Conservation (phyloP, 2,888 invertebrate genomes). For the Tipula lateralis region DNA sequence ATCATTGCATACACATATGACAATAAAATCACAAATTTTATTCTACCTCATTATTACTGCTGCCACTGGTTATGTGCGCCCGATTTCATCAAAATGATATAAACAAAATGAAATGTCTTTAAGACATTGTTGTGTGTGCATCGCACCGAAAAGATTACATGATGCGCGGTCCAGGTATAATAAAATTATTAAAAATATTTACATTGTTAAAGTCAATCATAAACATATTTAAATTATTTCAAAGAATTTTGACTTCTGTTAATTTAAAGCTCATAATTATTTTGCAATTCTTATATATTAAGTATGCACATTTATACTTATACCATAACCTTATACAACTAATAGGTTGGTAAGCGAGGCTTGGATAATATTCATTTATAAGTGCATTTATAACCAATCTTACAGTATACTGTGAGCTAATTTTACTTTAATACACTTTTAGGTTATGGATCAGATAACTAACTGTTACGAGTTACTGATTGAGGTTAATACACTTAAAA, state of each 20-base stretch:
- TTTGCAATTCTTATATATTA: not conserved
- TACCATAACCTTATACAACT: too few relatives aligned
- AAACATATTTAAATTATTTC: not conserved
- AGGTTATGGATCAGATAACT: too few relatives aligned
- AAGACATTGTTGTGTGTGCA: not conserved
- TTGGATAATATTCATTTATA: too few relatives aligned
- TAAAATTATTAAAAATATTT: slow-evolving; percentile 14
- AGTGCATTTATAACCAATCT: too few relatives aligned
- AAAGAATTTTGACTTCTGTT: not conserved
- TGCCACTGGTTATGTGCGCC: not conserved
- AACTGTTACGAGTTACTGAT: too few relatives aligned
- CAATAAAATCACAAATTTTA: not conserved
- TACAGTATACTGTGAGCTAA: too few relatives aligned
- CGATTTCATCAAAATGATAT: slow-evolving; percentile 14
- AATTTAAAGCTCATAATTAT: not conserved
- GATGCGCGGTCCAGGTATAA: not conserved
- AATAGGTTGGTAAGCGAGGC: too few relatives aligned
- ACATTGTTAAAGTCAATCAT: slow-evolving; percentile 13
- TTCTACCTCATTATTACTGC: not conserved
- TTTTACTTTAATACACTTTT: too few relatives aligned
- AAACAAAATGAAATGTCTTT: not conserved
- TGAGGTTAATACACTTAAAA: too few relatives aligned
- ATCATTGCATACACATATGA: not conserved
- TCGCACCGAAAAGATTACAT: not conserved
- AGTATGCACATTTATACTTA: too few relatives aligned